Base-by-base conservation (phyloP, 92 coral and sea anemone species). In the Desmophyllum pertusum region DNA sequence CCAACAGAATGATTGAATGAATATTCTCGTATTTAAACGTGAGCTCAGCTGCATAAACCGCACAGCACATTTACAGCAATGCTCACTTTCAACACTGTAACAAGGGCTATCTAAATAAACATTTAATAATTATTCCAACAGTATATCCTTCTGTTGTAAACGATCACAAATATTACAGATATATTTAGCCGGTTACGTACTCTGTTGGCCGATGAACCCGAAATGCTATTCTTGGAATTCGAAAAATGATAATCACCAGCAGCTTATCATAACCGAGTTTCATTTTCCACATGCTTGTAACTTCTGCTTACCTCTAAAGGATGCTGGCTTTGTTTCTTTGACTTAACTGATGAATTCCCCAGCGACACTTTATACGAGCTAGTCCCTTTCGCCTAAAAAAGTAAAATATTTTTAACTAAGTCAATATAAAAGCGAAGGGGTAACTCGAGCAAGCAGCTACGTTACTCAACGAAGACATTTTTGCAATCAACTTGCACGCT, bases 311-410 rank as follows among this genome's bases (percentile, higher is more conserved):
- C 98, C 68, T 94, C 98, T 70, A 97, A 63, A 29, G 97, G 98
- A n/a, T 37, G 94, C 95, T n/a, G 94, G 99, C 74, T 91, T 97
- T 37, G 77, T 63, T n/a, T n/a, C 87, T 92, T 96, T 55, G 90
- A 81, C 63, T 92, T 94, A 9, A 88, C 93, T 43, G 94, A 15
- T 61, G 87, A 18, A 39, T 72, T 81, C 31, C 36, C 74, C 46
- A 62, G 67, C 35, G 96, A 82, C 18, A 96, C 92, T 75, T 88
- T 93, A 85, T 97, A 97, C 0, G 99, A 97, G 43, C 94, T 97
- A 7, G 98, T 74, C n/a, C 99, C 97, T 85, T 91, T 95, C 66
- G 89, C 98, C n/a, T 95, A 25, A 45, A 67, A 84, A 84, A 27
- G 5, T 29, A 55, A 38, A 76, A 13, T 1, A 31, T 48, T 40